These are phyloP conservation scores for Periophthalmus modestus DNA, from an alignment of 2,113 vertebrate genomes.

Conservation along the genomic window DNA sequence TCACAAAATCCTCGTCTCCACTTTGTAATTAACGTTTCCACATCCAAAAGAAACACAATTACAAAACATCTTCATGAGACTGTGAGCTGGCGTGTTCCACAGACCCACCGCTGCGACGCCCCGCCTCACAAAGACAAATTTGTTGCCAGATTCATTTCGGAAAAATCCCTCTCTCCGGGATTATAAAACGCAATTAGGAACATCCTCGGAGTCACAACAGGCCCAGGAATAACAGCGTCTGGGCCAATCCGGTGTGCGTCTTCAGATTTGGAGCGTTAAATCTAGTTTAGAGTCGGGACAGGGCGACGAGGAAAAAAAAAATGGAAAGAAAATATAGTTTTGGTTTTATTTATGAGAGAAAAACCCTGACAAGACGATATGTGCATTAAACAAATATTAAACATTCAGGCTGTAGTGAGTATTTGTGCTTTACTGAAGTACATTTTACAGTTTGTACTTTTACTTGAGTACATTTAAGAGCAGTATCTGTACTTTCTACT, in stretches of 20 bases:
- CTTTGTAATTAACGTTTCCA: conserved; percentile 6
- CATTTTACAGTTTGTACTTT: no score
- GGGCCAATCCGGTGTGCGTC: conserved; percentile 35
- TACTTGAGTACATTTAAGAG: no score
- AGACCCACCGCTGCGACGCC: not conserved
- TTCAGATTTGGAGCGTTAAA: conserved; percentile 34
- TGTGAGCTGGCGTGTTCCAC: conserved; percentile 38
- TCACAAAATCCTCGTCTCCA: no score
- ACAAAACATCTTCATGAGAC: conserved; percentile 21
- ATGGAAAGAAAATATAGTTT: conserved; percentile 25
- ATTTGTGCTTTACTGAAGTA: no score
- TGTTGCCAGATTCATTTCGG: conserved; percentile 29
- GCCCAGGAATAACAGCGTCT: conserved; percentile 43
- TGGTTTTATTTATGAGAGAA: conserved; percentile 33
- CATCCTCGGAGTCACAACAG: conserved; percentile 20
- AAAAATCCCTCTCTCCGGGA: conserved; percentile 14
- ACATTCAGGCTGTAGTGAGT: not conserved
- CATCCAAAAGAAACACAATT: conserved; percentile 13
- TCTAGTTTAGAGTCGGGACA: conserved; percentile 22
- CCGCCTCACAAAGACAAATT: conserved; percentile 7
- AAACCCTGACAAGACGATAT: conserved; percentile 17
- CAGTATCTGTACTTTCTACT: no score
- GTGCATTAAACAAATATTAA: conserved; percentile 7
- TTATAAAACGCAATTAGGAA: conserved; percentile 30
- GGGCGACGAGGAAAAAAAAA: conserved; percentile 36